A percentile compares a stretch with the other conserved stretches of the same genome.
Conservation (phyloP, 2,888 invertebrate genomes). For the Drosophila limbata region DNA sequence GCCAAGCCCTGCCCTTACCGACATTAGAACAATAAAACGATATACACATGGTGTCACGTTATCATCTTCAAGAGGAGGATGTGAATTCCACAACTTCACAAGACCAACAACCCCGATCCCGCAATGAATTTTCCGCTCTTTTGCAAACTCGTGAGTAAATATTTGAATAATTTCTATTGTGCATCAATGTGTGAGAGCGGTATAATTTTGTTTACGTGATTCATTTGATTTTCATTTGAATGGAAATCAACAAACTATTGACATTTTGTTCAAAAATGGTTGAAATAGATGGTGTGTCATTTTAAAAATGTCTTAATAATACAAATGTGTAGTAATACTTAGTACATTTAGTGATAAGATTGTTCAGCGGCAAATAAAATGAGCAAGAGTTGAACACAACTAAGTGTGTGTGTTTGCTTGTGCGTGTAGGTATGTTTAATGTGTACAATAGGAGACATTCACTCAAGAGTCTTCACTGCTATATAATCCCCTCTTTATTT, state of each 20-base stretch:
- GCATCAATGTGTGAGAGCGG: conserved; percentile 1
- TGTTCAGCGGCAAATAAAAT: conserved; percentile 5
- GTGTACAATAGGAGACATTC: not conserved
- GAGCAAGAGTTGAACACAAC: not conserved
- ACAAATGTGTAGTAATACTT: not conserved
- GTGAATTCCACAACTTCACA: conserved; percentile 21
- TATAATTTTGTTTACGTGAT: conserved; percentile 20
- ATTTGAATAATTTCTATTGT: conserved; percentile 2
- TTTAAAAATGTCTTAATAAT: conserved; percentile 5
- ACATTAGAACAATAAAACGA: conserved; percentile 4
- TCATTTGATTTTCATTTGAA: too few relatives aligned
- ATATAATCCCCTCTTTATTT: not conserved
- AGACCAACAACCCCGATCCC: conserved; percentile 39
- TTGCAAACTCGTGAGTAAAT: conserved; percentile 70
- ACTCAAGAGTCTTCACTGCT: not conserved
- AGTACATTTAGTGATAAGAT: conserved; percentile 27
- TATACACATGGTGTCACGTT: conserved; percentile 54
- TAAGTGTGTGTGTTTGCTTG: too few relatives aligned
- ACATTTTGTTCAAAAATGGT: not conserved
- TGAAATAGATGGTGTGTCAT: conserved; percentile 2
- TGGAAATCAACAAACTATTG: not conserved
- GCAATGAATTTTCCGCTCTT: conserved; percentile 67
- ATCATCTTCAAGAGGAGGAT: conserved; percentile 53
- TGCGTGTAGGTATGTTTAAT: not conserved
- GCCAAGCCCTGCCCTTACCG: not conserved